Percentiles rank a stretch among this genome's conserved stretches.
These are phyloP conservation scores for Hesperia comma DNA, from an alignment of 2,888 invertebrate genomes.

Conservation along the genomic window DNA sequence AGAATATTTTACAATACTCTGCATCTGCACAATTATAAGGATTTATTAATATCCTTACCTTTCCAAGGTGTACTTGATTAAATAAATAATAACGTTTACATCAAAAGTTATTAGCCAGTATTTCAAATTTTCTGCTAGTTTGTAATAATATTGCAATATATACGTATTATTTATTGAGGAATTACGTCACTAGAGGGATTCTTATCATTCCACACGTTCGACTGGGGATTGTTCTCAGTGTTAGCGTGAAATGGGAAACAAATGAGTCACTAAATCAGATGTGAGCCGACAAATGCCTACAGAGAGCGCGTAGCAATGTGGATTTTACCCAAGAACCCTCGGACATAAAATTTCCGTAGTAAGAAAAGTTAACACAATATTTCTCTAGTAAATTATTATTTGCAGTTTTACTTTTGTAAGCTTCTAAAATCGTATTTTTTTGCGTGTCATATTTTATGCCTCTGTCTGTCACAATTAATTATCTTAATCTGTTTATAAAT, in stretches of 20 bases:
- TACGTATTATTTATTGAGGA: background rate
- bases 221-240: background rate
- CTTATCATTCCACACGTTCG: constrained; percentile 9
- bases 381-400: too few species aligned
- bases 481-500: too few species aligned
- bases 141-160: background rate
- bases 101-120: background rate
- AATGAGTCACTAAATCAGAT: constrained; percentile 3
- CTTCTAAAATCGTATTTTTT: too few species aligned
- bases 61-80: too few species aligned
- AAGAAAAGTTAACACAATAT: too few species aligned
- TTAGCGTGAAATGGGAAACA: constrained; percentile 5
- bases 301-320: background rate
- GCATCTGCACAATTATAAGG: too few species aligned
- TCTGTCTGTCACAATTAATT: too few species aligned
- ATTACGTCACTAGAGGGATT: constrained; percentile 1
- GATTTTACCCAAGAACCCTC: background rate
- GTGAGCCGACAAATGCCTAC: background rate
- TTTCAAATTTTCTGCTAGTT: background rate
- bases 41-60: too few species aligned
- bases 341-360: background rate
- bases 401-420: too few species aligned
- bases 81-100: too few species aligned
- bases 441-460: too few species aligned
- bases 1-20: too few species aligned